phyloP scores from a whole-genome alignment of 2,797 vertebrate genomes.

The Platyrinchus mystaceus region DNA sequence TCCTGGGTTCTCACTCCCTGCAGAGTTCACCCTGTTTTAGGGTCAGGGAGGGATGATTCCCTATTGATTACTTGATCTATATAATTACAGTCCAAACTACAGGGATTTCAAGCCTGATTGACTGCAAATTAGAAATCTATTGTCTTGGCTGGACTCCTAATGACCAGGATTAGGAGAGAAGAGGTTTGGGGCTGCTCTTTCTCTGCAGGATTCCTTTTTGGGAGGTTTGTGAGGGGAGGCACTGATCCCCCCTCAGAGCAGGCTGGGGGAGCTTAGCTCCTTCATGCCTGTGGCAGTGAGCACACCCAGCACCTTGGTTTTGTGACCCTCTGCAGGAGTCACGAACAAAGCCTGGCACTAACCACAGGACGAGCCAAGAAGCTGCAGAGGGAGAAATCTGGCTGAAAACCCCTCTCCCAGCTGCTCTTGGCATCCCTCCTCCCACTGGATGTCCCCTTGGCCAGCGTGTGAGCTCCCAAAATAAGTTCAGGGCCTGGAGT shows the following conservation, averaged over 20 bases:
- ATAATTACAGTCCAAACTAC: constrained; percentile 64
- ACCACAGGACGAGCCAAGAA: neutral
- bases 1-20: neutral
- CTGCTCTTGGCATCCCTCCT: neutral
- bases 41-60: neutral
- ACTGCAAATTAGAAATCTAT: constrained; percentile 78
- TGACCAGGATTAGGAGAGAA: constrained; percentile 15
- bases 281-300: neutral
- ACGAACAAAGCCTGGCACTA: neutral
- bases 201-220: neutral
- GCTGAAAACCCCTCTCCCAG: neutral
- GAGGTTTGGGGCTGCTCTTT: neutral
- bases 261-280: neutral
- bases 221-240: neutral
- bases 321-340: neutral
- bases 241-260: neutral
- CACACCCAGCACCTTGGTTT: neutral
- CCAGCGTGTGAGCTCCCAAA: accelerated
- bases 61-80: constrained; percentile 71
- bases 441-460: neutral
- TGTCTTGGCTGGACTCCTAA: constrained; percentile 39
- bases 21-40: neutral
- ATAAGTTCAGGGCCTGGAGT: neutral
- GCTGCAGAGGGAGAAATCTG: neutral
- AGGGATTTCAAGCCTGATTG: constrained; percentile 75